Percentiles rank a stretch among this genome's conserved stretches.
Conservation (phyloP, 2,113 vertebrate genomes). For the Melanerpes aurifrons region DNA sequence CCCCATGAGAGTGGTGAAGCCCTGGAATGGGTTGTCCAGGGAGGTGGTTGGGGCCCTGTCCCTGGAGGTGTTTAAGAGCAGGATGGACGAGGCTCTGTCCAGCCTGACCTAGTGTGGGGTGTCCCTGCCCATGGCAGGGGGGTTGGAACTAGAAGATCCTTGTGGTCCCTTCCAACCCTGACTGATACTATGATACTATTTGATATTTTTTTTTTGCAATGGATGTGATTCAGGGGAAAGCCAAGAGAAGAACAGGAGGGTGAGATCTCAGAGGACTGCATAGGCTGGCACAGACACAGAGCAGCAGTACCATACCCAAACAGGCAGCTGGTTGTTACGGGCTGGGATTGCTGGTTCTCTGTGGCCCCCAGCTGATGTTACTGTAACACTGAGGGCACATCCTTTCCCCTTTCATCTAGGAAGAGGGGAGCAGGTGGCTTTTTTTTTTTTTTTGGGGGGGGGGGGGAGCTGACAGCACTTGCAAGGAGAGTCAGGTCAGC, state of each 20-base stretch:
- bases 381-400: not conserved
- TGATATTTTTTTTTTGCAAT: not conserved
- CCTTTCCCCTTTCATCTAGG: not conserved
- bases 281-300: not conserved
- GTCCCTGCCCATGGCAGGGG: too few relatives aligned
- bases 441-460: not conserved
- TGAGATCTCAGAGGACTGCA: not conserved
- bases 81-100: too few relatives aligned
- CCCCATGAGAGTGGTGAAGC: too few relatives aligned
- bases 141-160: too few relatives aligned
- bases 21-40: too few relatives aligned
- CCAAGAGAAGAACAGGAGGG: not conserved
- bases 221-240: not conserved
- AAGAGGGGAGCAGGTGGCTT: not conserved
- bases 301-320: not conserved
- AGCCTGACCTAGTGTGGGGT: too few relatives aligned
- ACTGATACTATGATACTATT: not conserved
- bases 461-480: not conserved
- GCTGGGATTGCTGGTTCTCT: not conserved
- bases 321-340: not conserved
- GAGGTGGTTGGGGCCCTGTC: too few relatives aligned
- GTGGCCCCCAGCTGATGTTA: not conserved
- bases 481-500: not conserved
- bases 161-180: too few relatives aligned
- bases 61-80: too few relatives aligned